Conservation (phyloP, 2,888 invertebrate species). For the Hirtodrosophila histrioides region DNA sequence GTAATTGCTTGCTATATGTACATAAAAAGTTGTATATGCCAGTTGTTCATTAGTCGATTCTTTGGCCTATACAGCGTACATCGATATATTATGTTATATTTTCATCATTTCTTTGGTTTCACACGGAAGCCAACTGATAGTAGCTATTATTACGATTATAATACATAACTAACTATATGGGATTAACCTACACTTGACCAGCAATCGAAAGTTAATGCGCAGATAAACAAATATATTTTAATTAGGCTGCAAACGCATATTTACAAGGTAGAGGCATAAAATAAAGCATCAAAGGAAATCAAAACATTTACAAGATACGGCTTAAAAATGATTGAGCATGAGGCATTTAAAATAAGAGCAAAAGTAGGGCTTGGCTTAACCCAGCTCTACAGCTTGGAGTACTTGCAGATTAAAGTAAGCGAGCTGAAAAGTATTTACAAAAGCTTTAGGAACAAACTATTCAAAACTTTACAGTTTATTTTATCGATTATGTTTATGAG, state of each 20-base stretch:
- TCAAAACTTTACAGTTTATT: constrained; percentile 64
- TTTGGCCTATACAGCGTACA: constrained; percentile 30
- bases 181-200: constrained; percentile 66
- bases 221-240: constrained; percentile 28
- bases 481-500: constrained; percentile 52
- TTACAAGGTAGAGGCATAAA: constrained; percentile 36
- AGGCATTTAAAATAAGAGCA: constrained; percentile 59
- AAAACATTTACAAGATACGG: constrained; percentile 24
- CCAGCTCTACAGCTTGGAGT: constrained; percentile 11
- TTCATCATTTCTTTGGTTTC: constrained; percentile 35
- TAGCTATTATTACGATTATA: constrained; percentile 47
- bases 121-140: constrained; percentile 47
- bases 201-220: constrained; percentile 63
- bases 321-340: constrained; percentile 72
- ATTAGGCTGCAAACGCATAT: constrained; percentile 39
- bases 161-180: constrained; percentile 28
- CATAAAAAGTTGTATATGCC: constrained; percentile 28
- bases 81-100: constrained; percentile 6
- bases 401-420: constrained; percentile 26
- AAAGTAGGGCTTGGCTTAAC: constrained; percentile 25
- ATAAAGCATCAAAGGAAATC: constrained; percentile 20
- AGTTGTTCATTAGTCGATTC: not conserved
- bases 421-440: constrained; percentile 55
- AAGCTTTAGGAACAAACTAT: constrained; percentile 76
- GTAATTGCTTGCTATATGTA: constrained; percentile 59